Percentiles rank a stretch among this genome's conserved stretches.
These are phyloP conservation scores for Apistogramma diplotaenia DNA, from an alignment of 2,113 vertebrate genomes.

Conservation along the genomic window DNA sequence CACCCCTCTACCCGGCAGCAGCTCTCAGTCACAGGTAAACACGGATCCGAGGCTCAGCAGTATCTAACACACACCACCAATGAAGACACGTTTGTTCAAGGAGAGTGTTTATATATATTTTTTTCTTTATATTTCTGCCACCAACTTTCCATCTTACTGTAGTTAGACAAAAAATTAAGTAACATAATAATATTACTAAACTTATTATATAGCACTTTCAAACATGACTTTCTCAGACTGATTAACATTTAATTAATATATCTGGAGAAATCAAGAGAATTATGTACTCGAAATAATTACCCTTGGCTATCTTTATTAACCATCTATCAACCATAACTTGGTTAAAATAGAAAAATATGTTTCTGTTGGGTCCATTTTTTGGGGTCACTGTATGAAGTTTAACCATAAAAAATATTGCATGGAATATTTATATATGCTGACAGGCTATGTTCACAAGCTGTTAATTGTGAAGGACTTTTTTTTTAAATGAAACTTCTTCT, in stretches of 20 bases:
- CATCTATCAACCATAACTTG: neutral
- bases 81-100: neutral
- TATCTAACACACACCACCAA: slow-evolving; percentile 33
- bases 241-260: slow-evolving; percentile 19
- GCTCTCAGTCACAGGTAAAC: slow-evolving; percentile 86
- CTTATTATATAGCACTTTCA: slow-evolving; percentile 13
- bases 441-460: neutral
- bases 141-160: slow-evolving; percentile 5
- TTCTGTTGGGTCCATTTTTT: neutral
- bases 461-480: no score
- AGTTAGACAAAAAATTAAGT: slow-evolving; percentile 11
- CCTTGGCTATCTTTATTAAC: no score
- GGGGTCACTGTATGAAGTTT: neutral
- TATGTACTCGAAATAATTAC: neutral
- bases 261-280: neutral
- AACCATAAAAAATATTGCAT: no score
- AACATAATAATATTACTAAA: slow-evolving; percentile 56
- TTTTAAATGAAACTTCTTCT: no score
- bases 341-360: neutral
- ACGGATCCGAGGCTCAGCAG: slow-evolving; percentile 19
- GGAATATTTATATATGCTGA: no score
- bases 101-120: neutral
- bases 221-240: slow-evolving; percentile 6
- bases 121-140: neutral
- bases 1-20: slow-evolving; percentile 75